These are phyloP conservation scores for Egretta garzetta DNA, from an alignment of 2,113 vertebrate species.

Conservation along the genomic window DNA sequence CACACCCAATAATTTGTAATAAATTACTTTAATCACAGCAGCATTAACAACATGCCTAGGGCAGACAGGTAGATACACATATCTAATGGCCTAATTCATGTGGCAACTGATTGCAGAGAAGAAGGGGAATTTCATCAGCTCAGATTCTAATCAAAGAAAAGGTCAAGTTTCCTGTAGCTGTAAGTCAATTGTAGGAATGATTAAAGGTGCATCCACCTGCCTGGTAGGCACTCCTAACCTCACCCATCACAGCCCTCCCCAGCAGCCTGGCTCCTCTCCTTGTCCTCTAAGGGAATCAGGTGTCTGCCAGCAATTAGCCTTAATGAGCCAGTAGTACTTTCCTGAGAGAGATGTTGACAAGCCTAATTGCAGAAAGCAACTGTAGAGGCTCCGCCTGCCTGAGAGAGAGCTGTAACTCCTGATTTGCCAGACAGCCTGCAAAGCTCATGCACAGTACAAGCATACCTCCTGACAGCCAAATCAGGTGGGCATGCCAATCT, in stretches of 20 bases:
- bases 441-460: background rate
- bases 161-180: conserved; percentile 51
- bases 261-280: background rate
- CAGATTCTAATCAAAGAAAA: conserved; percentile 62
- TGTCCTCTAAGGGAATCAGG: background rate
- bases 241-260: background rate
- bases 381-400: background rate
- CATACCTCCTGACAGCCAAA: fast-evolving
- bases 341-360: conserved; percentile 24
- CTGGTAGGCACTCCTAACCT: background rate
- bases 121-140: conserved; percentile 41
- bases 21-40: conserved; percentile 49
- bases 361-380: conserved; percentile 33
- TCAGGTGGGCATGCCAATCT: background rate
- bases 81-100: conserved; percentile 9
- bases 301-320: conserved; percentile 49
- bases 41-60: background rate
- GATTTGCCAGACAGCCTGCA: background rate
- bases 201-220: conserved; percentile 56
- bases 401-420: background rate
- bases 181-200: conserved; percentile 45
- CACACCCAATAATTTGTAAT: conserved; percentile 44
- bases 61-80: conserved; percentile 8
- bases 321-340: conserved; percentile 47
- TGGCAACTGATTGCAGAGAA: conserved; percentile 16